Evolutionary conservation across 2,888 invertebrate species (phyloP).

Genomic region (Drosophila quinaria): DNA sequence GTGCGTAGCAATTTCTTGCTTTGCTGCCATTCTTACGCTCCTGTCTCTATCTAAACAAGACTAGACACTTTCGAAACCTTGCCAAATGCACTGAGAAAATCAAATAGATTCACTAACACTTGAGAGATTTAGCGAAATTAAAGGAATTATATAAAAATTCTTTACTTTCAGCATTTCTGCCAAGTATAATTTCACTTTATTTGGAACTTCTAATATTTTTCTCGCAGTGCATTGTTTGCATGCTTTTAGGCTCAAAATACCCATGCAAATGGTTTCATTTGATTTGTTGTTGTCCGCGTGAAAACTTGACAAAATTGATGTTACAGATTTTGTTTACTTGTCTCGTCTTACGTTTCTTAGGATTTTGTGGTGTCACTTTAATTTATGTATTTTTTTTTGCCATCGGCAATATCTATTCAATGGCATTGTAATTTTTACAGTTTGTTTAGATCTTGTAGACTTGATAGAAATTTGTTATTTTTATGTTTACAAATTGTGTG

Average conservation of each 20-base stretch:
- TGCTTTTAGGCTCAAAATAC: slow-evolving; percentile 57
- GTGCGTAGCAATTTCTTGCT: slow-evolving; percentile 47
- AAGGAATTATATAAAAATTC: background rate
- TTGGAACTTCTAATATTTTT: background rate
- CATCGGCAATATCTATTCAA: slow-evolving; percentile 41
- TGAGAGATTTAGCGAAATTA: background rate
- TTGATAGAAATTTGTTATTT: slow-evolving; percentile 51
- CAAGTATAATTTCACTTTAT: background rate
- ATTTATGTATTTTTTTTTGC: slow-evolving; percentile 16
- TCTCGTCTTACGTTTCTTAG: slow-evolving; percentile 6
- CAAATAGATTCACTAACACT: background rate
- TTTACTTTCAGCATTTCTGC: no score
- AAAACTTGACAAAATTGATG: slow-evolving; percentile 71
- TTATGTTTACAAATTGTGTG: slow-evolving; percentile 65
- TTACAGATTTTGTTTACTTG: slow-evolving; percentile 66
- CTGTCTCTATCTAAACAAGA: slow-evolving; percentile 44
- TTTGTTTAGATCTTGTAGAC: slow-evolving; percentile 59
- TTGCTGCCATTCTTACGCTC: slow-evolving; percentile 19
- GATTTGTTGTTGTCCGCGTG: slow-evolving; percentile 62
- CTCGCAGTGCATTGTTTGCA: slow-evolving; percentile 44
- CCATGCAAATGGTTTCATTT: slow-evolving; percentile 44
- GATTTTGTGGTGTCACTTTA: slow-evolving; percentile 8
- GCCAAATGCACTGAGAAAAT: slow-evolving; percentile 39
- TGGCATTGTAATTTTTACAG: slow-evolving; percentile 65
- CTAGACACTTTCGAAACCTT: slow-evolving; percentile 51